phyloP scores from a whole-genome alignment of 2,888 invertebrate species.

The Eupithecia subfuscata region DNA sequence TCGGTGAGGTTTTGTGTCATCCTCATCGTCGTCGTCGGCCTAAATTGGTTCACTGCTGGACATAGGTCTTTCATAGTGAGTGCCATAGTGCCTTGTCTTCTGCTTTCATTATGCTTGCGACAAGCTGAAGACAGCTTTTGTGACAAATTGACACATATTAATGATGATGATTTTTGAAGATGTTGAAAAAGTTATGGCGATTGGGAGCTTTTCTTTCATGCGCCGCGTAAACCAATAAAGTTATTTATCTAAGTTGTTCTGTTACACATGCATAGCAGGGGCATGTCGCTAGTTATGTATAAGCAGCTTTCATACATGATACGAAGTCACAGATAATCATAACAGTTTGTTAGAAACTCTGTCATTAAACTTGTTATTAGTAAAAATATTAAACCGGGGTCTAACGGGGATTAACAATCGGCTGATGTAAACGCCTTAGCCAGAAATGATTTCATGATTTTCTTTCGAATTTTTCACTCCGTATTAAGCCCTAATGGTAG shows the following conservation, averaged over 20 bases:
- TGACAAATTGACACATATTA: neutral
- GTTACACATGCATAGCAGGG: neutral
- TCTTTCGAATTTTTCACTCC: neutral
- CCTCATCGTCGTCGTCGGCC: neutral
- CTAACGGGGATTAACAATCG: neutral
- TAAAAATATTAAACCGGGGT: neutral
- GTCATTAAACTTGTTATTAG: neutral
- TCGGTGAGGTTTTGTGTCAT: neutral
- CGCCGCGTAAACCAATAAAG: neutral
- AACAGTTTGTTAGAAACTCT: constrained; percentile 6
- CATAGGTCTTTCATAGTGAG: neutral
- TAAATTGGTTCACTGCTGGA: neutral
- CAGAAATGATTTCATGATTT: neutral
- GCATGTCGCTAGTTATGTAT: neutral
- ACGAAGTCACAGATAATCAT: constrained; percentile 14
- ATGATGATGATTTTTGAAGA: neutral
- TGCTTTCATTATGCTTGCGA: neutral
- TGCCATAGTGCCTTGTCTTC: neutral
- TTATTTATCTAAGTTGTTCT: neutral
- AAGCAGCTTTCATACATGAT: constrained; percentile 30
- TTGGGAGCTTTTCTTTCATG: neutral
- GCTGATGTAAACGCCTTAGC: neutral
- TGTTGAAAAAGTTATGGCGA: neutral
- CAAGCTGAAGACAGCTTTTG: neutral
- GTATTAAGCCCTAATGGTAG: neutral